A percentile compares a stretch with the other conserved stretches of the same genome.
Conservation (phyloP, 2,888 invertebrate species). For the Yponomeuta evonymella region DNA sequence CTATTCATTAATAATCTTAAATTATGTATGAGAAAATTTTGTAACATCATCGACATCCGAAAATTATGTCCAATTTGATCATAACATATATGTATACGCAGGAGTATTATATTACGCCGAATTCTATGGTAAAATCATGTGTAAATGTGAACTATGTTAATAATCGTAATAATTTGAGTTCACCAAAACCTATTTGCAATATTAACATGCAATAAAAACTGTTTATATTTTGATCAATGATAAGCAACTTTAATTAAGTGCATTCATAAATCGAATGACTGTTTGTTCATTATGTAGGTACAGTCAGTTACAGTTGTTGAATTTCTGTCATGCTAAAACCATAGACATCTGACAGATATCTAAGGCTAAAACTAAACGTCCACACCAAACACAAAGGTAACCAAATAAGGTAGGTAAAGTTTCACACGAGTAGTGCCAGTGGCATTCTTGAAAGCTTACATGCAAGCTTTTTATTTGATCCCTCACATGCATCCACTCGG, state of each 20-base stretch:
- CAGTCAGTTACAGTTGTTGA: slow-evolving; percentile 11
- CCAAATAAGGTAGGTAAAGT: slow-evolving; percentile 44
- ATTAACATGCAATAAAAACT: neutral
- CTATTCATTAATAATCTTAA: slow-evolving; percentile 34
- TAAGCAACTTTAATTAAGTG: neutral
- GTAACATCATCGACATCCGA: slow-evolving; percentile 27
- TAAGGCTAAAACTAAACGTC: neutral
- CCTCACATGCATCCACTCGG: slow-evolving; percentile 36
- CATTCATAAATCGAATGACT: neutral
- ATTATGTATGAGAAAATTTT: slow-evolving; percentile 34
- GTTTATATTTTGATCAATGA: too few species aligned
- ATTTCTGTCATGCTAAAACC: neutral
- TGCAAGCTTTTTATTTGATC: slow-evolving; percentile 45
- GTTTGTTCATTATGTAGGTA: too few species aligned
- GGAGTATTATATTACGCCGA: neutral
- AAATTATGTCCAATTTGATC: too few species aligned
- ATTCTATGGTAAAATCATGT: too few species aligned
- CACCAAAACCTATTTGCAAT: neutral
- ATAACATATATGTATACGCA: too few species aligned
- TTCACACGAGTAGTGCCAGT: slow-evolving; percentile 43
- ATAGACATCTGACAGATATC: too few species aligned
- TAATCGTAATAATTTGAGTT: neutral
- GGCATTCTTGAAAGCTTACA: slow-evolving; percentile 59
- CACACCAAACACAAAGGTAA: slow-evolving; percentile 43
- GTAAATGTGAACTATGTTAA: neutral